These are phyloP conservation scores for Bubo bubo DNA, from an alignment of 2,113 vertebrate genomes.

Conservation along the genomic window DNA sequence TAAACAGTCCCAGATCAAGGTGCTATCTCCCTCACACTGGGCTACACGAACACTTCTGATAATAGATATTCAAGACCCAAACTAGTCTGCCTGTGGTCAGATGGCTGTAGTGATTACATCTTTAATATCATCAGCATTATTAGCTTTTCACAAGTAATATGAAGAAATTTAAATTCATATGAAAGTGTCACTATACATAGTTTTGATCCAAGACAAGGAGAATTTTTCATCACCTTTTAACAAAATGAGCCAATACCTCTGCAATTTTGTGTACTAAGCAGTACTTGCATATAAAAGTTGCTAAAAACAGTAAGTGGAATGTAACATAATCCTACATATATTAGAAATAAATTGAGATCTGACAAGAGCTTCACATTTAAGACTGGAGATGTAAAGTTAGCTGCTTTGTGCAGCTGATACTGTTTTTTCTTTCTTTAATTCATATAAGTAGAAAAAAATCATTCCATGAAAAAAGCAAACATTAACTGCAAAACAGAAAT, in stretches of 20 bases:
- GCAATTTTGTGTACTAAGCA: neutral
- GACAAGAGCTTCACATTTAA: neutral
- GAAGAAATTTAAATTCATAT: neutral
- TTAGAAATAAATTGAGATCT: neutral
- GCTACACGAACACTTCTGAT: neutral
- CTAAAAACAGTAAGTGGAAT: neutral
- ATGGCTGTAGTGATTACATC: neutral
- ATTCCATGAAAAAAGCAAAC: neutral
- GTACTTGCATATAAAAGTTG: neutral
- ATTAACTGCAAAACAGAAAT: neutral
- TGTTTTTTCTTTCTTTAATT: neutral
- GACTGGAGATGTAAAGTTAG: neutral
- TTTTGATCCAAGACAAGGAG: neutral
- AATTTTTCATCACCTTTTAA: neutral
- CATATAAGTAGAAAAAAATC: neutral
- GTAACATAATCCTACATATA: neutral
- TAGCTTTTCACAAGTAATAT: neutral
- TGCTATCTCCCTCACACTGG: neutral
- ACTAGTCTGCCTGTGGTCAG: neutral
- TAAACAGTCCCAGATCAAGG: neutral
- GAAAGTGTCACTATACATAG: neutral
- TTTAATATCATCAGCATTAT: neutral
- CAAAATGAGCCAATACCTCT: neutral
- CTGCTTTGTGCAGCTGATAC: neutral
- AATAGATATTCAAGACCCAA: neutral